Evolutionary conservation across 2,797 vertebrate species (phyloP), one percentile per base, ranked within the genome.

Genomic region (Pangasius mekongensis): DNA sequence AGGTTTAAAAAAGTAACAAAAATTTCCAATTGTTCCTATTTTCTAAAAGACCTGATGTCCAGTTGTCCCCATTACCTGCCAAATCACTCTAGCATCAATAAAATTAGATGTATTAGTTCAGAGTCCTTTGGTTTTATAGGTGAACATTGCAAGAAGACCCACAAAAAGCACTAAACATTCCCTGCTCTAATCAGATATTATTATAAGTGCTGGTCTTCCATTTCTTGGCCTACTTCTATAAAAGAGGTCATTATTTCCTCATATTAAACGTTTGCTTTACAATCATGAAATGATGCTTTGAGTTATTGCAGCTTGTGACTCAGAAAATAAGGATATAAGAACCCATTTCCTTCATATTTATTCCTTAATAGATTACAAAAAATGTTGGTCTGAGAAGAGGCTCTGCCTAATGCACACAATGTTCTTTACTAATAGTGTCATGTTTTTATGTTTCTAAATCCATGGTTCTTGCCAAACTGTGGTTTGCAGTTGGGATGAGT

Each of bases 381-480:
- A n/a, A 64, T 58, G 20, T 71, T 73, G 10, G 30, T 84, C 36
- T 1, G 30, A 64, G 62, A 56, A 33, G n/a, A 62, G 4, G 39
- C 18, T 20, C n/a, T 77, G 66, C 30, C 47, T 86, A 49, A 73
- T 49, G 33, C 73, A 69, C 47, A 86, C 74, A 39, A 77, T 77
- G 76, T 67, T 69, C 87, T 58, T 71, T 33, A 67, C 69, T 86
- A 56, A 85, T 62, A 71, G 24, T 56, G 24, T 88, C 56, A 36
- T 76, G 36, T 86, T 54, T 84, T 74, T 71, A 64, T 80, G 47
- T 86, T 81, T 24, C 36, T 43, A 60, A 89, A 87, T 39, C 83
- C 67, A 62, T 47, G 71, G 24, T 87, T 80, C 82, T 62, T 84
- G 73, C 56, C 49, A 87, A 88, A 87, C 69, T 18, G 20, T 77